These are phyloP conservation scores for Labroides dimidiatus DNA, from an alignment of 2,797 vertebrate species.

Conservation along the genomic window DNA sequence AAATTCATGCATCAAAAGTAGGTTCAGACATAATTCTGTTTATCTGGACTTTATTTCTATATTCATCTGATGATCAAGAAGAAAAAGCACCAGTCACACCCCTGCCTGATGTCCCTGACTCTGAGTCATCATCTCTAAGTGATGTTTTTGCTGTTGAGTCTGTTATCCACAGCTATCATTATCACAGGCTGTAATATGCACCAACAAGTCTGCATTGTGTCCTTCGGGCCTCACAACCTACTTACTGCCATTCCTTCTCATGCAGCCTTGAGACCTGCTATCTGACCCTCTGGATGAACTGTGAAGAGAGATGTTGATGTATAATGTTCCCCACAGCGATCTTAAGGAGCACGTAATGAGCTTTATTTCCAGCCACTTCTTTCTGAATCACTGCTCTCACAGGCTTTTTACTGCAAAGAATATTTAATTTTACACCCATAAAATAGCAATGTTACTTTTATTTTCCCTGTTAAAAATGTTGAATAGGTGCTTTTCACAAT, in stretches of 20 bases:
- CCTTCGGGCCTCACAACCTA: conserved; percentile 47
- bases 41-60: neutral
- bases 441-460: no score
- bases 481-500: no score
- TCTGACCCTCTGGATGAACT: conserved; percentile 53
- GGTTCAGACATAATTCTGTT: neutral
- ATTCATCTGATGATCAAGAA: conserved; percentile 1
- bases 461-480: no score
- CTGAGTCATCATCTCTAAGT: conserved; percentile 58
- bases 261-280: conserved; percentile 41
- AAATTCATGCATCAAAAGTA: neutral
- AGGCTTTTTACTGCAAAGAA: neutral
- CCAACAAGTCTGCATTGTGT: conserved; percentile 65
- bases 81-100: neutral
- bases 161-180: conserved; percentile 59
- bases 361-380: neutral
- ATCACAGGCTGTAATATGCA: conserved; percentile 58
- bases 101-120: neutral
- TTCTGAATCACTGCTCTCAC: neutral
- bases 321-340: conserved; percentile 27
- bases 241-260: conserved; percentile 46
- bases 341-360: neutral
- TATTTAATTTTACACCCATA: no score
- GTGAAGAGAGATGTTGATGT: conserved; percentile 40
- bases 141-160: conserved; percentile 66